Evolutionary conservation across 2,113 vertebrate genomes (phyloP).

Genomic region (Daubentonia madagascariensis): DNA sequence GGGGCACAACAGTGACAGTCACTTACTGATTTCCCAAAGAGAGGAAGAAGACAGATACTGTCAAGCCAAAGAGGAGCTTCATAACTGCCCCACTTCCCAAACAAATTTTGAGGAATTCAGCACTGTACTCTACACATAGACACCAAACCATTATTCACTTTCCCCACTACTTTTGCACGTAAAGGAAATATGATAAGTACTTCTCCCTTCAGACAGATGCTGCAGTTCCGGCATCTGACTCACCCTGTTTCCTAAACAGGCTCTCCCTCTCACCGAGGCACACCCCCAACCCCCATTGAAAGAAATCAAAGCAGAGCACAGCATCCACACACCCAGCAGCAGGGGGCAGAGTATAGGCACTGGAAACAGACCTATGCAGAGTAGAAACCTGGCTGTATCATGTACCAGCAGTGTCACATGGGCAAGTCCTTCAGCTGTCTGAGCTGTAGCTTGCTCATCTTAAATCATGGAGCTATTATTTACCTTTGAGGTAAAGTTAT

Average conservation of each 20-base stretch:
- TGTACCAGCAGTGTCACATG: fast-evolving
- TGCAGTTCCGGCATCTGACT: not conserved
- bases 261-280: not conserved
- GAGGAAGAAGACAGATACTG: not conserved
- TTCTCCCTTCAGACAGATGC: not conserved
- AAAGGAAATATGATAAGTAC: not conserved
- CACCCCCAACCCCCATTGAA: too few species aligned
- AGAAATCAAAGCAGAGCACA: not conserved
- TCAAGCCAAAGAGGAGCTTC: not conserved
- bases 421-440: not conserved
- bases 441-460: not conserved
- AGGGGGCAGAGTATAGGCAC: not conserved
- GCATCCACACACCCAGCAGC: not conserved
- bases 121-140: not conserved
- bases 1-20: not conserved
- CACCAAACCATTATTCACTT: not conserved
- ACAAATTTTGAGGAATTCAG: not conserved
- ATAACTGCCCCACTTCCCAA: not conserved
- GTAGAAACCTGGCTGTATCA: not conserved
- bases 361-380: too few species aligned
- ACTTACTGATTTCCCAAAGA: not conserved
- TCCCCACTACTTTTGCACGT: not conserved
- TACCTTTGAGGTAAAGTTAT: not conserved
- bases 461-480: not conserved
- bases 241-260: not conserved